Conservation (phyloP, 1,140 invertebrate genomes). For the Diachasmimorpha longicaudata region DNA sequence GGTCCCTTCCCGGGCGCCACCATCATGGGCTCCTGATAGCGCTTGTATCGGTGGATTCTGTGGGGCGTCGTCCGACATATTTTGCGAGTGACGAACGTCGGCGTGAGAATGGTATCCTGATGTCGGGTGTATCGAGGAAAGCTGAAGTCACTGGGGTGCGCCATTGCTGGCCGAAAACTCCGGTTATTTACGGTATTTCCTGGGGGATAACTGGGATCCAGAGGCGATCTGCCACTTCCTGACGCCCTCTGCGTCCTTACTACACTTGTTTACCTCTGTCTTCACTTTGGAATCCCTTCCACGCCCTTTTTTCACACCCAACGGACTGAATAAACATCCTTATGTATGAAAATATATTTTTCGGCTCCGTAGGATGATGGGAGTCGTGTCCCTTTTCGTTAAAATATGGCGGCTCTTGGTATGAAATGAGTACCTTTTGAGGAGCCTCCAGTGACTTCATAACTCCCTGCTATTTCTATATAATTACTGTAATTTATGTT, state of each 20-base stretch:
- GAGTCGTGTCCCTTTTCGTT: constrained; percentile 13
- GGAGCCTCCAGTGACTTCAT: constrained; percentile 17
- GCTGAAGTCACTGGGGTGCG: constrained; percentile 11
- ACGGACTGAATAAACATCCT: not conserved
- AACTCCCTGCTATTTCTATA: constrained; percentile 33
- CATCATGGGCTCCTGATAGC: constrained; percentile 27
- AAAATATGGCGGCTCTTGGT: constrained; percentile 14
- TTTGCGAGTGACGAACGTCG: not conserved
- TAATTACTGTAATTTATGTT: constrained; percentile 40
- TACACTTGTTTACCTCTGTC: constrained; percentile 50
- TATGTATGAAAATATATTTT: not conserved
- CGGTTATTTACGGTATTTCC: not conserved
- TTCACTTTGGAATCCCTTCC: constrained; percentile 39
- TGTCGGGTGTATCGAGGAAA: constrained; percentile 24
- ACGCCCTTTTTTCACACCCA: constrained; percentile 27
- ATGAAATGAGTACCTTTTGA: not conserved
- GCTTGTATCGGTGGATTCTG: constrained; percentile 47
- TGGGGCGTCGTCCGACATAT: constrained; percentile 24
- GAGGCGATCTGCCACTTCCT: constrained; percentile 38
- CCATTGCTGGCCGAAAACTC: not conserved
- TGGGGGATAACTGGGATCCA: not conserved
- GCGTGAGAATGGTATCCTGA: constrained; percentile 25
- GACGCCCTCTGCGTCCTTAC: constrained; percentile 41
- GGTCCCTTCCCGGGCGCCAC: too few relatives aligned
- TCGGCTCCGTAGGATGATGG: not conserved